Evolutionary conservation across 2,888 invertebrate species (phyloP), one percentile per base, ranked within the genome.

Genomic region (Syrphus vitripennis): DNA sequence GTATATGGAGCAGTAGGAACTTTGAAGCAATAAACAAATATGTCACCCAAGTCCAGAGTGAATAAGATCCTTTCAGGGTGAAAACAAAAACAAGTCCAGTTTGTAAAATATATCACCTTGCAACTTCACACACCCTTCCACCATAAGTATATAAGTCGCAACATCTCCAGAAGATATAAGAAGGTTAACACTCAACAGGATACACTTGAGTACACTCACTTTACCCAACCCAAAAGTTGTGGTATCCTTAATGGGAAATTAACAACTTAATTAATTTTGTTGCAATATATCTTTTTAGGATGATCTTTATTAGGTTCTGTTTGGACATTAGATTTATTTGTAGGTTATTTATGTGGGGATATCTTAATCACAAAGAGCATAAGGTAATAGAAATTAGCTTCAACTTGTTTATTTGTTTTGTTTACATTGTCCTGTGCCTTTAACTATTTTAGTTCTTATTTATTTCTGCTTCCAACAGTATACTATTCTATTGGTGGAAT

Each of bases 191-290:
- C 65, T 42, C 53, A 67, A 59, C 48, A 19, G 37, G 19, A 61
- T 50, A 78, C 69, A 50, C 61, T 53, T 42, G 61, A 42, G 65
- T 48, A 40, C 67, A 67, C 48, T 79, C 63, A 69, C 71, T 71
- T 57, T 40, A 70, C 16, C 55, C 75, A 59, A 55, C 34, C 40
- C 67, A 34, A 29, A 74, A 59, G 61, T 67, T 83, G 79, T 78
- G 84, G 77, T 67, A 84, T 78, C 79, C 84, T 89, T 91, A 91
- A 91, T 91, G 91, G 91, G 90, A 91, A 91, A 92, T 91, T 91
- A 91, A 92, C 92, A 91, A 91, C 91, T 91, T 91, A 92, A 91
- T 91, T 91, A 91, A 91, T 92, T 90, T 89, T 89, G 89, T 89
- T 90, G 91, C 90, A 91, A 91, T 91, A 91, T 90, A 91, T 91